phyloP scores from a whole-genome alignment of 2,113 vertebrate species.

The Ochotona curzoniae region DNA sequence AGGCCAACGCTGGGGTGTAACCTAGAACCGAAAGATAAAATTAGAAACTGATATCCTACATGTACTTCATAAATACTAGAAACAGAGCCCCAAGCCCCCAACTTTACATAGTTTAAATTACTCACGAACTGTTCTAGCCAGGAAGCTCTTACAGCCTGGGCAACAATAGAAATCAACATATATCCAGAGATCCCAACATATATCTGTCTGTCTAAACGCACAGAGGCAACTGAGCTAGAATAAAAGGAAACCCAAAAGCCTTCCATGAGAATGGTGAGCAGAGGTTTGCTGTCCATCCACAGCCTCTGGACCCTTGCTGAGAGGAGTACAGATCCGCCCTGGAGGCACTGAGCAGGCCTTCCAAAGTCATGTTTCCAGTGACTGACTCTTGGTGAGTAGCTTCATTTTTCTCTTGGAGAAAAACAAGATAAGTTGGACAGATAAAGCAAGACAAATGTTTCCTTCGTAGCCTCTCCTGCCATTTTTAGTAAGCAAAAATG shows the following conservation, averaged over 20 bases:
- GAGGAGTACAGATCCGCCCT: background rate
- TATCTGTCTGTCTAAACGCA: background rate
- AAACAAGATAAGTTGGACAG: background rate
- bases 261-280: background rate
- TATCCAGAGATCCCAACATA: background rate
- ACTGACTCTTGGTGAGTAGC: background rate
- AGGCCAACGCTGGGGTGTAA: constrained; percentile 98
- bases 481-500: background rate
- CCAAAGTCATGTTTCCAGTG: background rate
- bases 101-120: constrained; percentile 45
- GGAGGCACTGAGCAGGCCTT: background rate
- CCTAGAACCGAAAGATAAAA: constrained; percentile 85
- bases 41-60: constrained; percentile 17
- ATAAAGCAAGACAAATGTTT: constrained; percentile 22
- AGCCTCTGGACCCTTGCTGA: background rate
- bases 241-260: background rate
- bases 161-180: background rate
- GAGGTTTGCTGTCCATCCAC: background rate
- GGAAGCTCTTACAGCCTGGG: background rate
- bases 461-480: background rate
- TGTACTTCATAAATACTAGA: background rate
- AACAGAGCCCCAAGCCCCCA: background rate
- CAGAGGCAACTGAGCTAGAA: background rate
- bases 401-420: background rate
- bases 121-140: background rate